Evolutionary conservation across 2,113 vertebrate genomes (phyloP).

Genomic region (Microtus pennsylvanicus): DNA sequence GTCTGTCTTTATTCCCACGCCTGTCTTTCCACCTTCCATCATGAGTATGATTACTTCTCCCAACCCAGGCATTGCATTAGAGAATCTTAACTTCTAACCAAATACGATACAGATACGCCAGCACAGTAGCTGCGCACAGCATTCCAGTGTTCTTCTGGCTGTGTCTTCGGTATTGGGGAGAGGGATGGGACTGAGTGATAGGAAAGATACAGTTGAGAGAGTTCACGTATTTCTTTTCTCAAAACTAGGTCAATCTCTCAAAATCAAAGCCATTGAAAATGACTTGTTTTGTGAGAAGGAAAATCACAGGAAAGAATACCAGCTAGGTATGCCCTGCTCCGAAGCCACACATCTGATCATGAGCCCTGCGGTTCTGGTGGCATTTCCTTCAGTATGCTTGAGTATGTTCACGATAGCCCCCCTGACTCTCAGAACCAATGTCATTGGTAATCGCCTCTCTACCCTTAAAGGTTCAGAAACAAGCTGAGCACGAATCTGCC

Average conservation of each 20-base stretch:
- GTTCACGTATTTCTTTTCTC: background rate
- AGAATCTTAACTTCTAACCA: background rate
- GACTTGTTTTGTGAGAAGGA: background rate
- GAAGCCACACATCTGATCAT: background rate
- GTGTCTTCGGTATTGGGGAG: background rate
- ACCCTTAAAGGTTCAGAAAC: constrained; percentile 8
- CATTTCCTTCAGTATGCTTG: background rate
- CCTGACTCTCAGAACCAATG: background rate
- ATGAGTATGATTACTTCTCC: constrained; percentile 20
- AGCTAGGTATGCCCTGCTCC: background rate
- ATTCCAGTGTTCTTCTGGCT: background rate
- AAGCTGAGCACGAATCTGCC: background rate
- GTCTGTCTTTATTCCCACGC: background rate
- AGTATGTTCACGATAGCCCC: background rate
- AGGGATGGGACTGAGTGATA: background rate
- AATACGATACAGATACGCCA: background rate
- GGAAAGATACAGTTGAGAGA: too few relatives aligned
- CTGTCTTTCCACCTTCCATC: background rate
- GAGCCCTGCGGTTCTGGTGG: background rate
- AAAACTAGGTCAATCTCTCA: background rate
- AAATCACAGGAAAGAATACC: background rate
- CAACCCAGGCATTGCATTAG: constrained; percentile 2
- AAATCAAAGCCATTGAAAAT: background rate
- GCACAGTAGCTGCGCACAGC: background rate
- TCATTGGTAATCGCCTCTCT: background rate